Percentiles rank a stretch among this genome's conserved stretches.
phyloP scores from a whole-genome alignment of 2,888 invertebrate species.

The Tryphoninae sp. region DNA sequence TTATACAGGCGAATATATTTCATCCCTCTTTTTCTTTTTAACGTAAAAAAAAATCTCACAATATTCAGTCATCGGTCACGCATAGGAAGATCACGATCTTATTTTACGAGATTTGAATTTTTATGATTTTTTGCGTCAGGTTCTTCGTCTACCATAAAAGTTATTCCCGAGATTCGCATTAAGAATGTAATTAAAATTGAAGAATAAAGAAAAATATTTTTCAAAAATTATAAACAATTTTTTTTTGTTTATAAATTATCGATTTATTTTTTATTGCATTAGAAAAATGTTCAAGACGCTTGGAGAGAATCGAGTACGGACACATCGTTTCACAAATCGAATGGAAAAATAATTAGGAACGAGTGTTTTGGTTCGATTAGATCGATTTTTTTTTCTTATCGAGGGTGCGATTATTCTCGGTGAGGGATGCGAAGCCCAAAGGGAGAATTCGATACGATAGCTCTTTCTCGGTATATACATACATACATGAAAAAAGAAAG shows the following conservation, averaged over 20 bases:
- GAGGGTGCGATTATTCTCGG: conserved; percentile 69
- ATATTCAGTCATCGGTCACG: not conserved
- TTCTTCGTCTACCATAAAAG: too few species aligned
- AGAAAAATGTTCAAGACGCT: conserved; percentile 1
- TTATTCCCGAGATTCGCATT: not conserved
- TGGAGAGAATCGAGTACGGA: conserved; percentile 34
- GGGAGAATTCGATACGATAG: conserved; percentile 11
- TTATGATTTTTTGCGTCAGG: too few species aligned
- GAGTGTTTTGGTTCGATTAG: conserved; percentile 79
- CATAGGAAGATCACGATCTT: not conserved
- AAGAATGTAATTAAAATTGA: not conserved
- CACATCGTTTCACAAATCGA: conserved; percentile 45
- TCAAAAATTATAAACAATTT: not conserved
- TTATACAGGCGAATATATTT: conserved; percentile 57
- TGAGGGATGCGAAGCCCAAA: conserved; percentile 44
- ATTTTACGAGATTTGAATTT: not conserved
- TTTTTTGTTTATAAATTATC: not conserved
- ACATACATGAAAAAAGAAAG: conserved; percentile 33
- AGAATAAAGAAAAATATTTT: not conserved
- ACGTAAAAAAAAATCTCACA: conserved; percentile 14
- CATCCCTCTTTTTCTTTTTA: not conserved
- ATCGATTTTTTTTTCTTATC: conserved; percentile 74
- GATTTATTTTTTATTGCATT: not conserved
- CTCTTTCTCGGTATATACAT: not conserved
- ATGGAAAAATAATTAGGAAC: conserved; percentile 72